These are phyloP conservation scores for Myiothlypis chrysogaster DNA, from an alignment of 2,797 vertebrate species.

Conservation along the genomic window DNA sequence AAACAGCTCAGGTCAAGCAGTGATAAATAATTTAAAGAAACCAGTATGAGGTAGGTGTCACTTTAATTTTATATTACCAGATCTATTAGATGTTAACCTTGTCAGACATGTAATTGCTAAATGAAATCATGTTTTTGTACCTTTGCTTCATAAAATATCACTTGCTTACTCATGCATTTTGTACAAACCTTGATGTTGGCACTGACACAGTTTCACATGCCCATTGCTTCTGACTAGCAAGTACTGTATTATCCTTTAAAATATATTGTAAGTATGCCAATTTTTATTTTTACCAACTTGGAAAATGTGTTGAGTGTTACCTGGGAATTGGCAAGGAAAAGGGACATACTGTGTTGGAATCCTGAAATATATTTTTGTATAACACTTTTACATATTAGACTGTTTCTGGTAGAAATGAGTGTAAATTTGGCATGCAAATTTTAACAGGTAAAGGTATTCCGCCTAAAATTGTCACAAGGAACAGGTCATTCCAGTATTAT, in stretches of 20 bases:
- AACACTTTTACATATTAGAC: not conserved
- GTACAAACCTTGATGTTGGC: not conserved
- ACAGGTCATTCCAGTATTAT: not conserved
- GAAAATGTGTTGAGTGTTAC: not conserved
- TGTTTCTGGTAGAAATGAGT: not conserved
- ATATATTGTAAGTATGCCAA: not conserved
- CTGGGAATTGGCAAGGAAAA: not conserved
- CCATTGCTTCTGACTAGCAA: not conserved
- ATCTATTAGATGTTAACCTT: slow-evolving; percentile 23
- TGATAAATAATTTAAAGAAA: slow-evolving; percentile 36
- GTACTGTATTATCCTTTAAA: not conserved
- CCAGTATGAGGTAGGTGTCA: not conserved
- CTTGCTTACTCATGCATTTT: slow-evolving; percentile 1
- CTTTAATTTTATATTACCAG: slow-evolving; percentile 19
- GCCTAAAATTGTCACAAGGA: not conserved
- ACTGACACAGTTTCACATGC: not conserved
- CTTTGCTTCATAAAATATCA: not conserved
- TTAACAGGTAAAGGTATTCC: not conserved
- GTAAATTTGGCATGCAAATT: not conserved
- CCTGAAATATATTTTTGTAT: not conserved
- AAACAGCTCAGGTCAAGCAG: not conserved
- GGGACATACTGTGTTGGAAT: not conserved
- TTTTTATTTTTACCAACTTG: not conserved
- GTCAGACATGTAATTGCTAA: slow-evolving; percentile 23
- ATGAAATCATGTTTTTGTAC: slow-evolving; percentile 14